Percentiles rank a stretch among this genome's conserved stretches.
These are phyloP conservation scores for Papilio xuthus DNA, from an alignment of 1,140 invertebrate genomes.

Conservation along the genomic window DNA sequence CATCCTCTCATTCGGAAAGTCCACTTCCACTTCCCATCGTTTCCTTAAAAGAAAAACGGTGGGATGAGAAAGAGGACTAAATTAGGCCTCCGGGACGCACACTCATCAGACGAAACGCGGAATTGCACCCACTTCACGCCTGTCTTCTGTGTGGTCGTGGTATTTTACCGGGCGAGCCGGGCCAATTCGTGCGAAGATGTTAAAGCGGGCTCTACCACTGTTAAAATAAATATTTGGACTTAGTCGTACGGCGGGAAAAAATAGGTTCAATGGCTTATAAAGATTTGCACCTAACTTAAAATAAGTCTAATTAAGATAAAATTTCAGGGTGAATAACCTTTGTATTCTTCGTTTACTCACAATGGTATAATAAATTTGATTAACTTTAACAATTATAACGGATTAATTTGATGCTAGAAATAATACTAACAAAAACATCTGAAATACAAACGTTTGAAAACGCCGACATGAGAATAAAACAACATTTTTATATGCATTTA, in stretches of 20 bases:
- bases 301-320: neutral
- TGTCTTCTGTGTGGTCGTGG: no score
- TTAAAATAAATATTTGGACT: neutral
- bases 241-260: neutral
- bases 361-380: neutral
- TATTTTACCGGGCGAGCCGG: no score
- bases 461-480: constrained; percentile 3
- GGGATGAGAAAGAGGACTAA: no score
- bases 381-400: constrained; percentile 9
- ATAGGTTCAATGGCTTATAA: neutral
- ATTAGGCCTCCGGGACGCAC: no score
- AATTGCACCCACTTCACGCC: no score
- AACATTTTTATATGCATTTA: neutral
- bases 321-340: neutral
- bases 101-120: no score
- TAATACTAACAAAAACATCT: constrained; percentile 1
- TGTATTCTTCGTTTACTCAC: neutral
- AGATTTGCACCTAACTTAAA: neutral
- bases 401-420: neutral
- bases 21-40: no score
- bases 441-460: constrained; percentile 11
- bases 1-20: no score
- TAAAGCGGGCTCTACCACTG: no score
- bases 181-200: no score
- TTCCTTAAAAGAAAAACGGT: no score